Base-by-base conservation (phyloP, 64 coral and sea anemone genomes). In the Pachyseris speciosa region DNA sequence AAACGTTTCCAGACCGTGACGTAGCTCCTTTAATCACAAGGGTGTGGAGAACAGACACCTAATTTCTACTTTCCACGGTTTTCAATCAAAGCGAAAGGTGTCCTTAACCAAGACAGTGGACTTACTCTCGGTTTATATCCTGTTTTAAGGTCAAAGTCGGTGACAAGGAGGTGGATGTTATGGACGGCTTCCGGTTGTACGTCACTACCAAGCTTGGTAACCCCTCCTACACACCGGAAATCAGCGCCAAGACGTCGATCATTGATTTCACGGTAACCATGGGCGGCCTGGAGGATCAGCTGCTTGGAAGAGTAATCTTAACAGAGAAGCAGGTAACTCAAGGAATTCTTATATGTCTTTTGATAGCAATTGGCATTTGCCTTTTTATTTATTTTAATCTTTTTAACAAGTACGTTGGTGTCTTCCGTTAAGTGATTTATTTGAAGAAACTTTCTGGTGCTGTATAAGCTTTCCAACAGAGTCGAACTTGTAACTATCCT, bases 221-320 rank as follows among this genome's bases (percentile, higher is more conserved):
- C 64, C 96, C 96, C 31, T 94, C 96, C 6, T 98, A 98, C 43
- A 98, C 92, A 47, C 96, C 96, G 40, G 96, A 98, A 88, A 88
- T 98, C 61, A 98, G 96, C 90, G 96, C 96, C 70, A 94, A 95
- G 85, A 98, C 96, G 19, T 95, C 96, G 15, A 98, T 98, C 38
- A 98, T 98, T 75, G 96, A 98, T 42, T 98, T 98, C 86, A 98
- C 96, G 64, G 96, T 98, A 4, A 98, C 96, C 5, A 98, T 98
- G 93, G 95, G 95, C 81, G 96, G 96, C 83, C 32, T 98, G 79
- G 96, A 98, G 92, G 96, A 98, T 95, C 96, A 98, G 85, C 85
- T 98, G 19, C 93, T 98, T 17, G 96, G 96, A 55, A 73, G 94
- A 43, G 96, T 98, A 37, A 98, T 98, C 37, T 88, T 95, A 78